Evolutionary conservation across 2,797 vertebrate genomes (phyloP), one percentile per base, ranked within the genome.

Genomic region (Chrysolophus pictus): DNA sequence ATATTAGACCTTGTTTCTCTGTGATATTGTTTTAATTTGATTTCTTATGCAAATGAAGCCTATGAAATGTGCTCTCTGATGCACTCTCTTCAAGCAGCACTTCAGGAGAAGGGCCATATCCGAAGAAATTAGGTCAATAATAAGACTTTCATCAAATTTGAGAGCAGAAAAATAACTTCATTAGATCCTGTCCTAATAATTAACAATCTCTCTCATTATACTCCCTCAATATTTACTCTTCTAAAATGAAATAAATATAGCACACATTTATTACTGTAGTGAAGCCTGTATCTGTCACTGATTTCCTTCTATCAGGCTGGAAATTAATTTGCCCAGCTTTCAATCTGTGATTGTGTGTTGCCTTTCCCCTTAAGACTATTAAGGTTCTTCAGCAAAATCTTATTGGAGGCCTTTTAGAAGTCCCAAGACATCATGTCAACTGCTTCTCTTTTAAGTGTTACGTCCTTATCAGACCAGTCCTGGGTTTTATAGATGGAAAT

Each of bases 361-460:
- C 37, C 18, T 84, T 42, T 84, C 74, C 35, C 23, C 28, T 62
- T 69, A 56, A 5, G 28, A 60, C 21, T 90, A 5, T 22, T 42
- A n/a, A 56, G 5, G 19, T 33, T 81, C 42, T 67, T 90, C 10
- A 47, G 19, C 6, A 84, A 55, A 80, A 67, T 55, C 35, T 75
- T 75, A 37, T 39, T 26, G 62, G 29, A 69, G 12, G 8, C 24
- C 11, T 56, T 82, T 65, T 22, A 24, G 24, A 79, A 63, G 12
- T 22, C 16, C 87, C 2, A 1, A 55, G 59, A 19, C 49, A 75
- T 1, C 58, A 35, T n/a, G 15, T 46, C 0, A 0, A n/a, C 33
- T 51, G 6, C 17, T 59, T 49, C 33, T 56, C 22, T 64, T 90
- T 33, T 53, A 69, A 65, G 17, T 31, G n/a, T 15, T 58, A 67